These are phyloP conservation scores for Myopa testacea DNA, from an alignment of 2,888 invertebrate genomes.

Conservation along the genomic window DNA sequence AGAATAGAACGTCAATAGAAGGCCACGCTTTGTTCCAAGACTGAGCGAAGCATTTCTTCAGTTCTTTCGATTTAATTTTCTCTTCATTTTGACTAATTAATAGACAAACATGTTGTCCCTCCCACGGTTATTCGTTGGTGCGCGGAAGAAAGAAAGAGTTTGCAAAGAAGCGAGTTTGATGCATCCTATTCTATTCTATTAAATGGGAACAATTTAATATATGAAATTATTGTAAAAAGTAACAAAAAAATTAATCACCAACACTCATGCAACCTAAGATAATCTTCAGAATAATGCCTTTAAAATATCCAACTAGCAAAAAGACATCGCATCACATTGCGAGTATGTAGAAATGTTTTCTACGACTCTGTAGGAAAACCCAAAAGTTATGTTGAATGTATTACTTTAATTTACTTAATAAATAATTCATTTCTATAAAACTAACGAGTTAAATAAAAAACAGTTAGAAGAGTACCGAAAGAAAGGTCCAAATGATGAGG, in stretches of 20 bases:
- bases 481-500: neutral
- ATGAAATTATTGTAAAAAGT: neutral
- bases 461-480: neutral
- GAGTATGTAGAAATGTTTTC: neutral
- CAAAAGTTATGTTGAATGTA: no score
- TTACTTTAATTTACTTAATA: neutral
- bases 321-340: neutral
- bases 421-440: no score
- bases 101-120: constrained; percentile 56
- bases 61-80: constrained; percentile 50
- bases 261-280: constrained; percentile 1
- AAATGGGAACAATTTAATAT: constrained; percentile 33
- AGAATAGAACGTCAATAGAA: neutral
- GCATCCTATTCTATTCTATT: neutral
- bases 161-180: neutral
- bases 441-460: no score
- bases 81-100: constrained; percentile 58
- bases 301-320: neutral
- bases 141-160: neutral
- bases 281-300: neutral
- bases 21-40: neutral
- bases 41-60: constrained; percentile 31
- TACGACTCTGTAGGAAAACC: no score
- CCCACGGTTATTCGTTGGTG: constrained; percentile 50
- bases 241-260: neutral